phyloP scores from a whole-genome alignment of 2,888 invertebrate genomes.

The Meghimatium bilineatum region DNA sequence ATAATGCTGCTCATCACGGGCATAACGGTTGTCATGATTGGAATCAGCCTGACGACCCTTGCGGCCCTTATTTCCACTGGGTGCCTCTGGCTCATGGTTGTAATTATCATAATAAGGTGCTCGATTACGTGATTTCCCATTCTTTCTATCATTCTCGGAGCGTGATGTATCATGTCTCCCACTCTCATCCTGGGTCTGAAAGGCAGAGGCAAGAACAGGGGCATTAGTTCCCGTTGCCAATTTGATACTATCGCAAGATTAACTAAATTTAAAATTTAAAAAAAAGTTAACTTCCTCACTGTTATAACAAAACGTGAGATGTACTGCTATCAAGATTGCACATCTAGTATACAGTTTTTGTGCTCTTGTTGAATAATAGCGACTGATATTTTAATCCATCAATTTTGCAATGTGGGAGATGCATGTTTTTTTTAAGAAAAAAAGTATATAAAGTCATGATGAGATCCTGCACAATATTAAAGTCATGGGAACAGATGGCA shows the following conservation, averaged over 20 bases:
- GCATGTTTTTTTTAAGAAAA: too few species aligned
- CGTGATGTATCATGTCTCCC: constrained; percentile 12
- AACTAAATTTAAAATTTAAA: background rate
- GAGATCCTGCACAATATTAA: too few species aligned
- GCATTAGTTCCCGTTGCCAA: constrained; percentile 16
- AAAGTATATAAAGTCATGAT: too few species aligned
- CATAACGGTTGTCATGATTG: background rate
- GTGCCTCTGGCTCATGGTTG: background rate
- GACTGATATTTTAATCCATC: background rate
- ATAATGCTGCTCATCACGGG: constrained; percentile 28
- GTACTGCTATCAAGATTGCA: background rate
- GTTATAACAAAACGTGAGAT: background rate
- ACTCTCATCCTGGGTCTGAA: constrained; percentile 29
- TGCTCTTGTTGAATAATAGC: background rate
- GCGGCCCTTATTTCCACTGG: background rate
- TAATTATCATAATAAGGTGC: constrained; percentile 21
- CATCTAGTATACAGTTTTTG: background rate
- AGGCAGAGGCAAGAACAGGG: constrained; percentile 45
- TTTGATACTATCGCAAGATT: background rate
- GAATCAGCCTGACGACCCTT: background rate
- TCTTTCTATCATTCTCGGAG: constrained; percentile 4
- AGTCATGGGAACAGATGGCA: too few species aligned
- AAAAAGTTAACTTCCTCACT: background rate
- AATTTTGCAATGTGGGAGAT: too few species aligned
- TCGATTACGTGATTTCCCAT: background rate